phyloP scores from a whole-genome alignment of 2,113 vertebrate species.

The Cromileptes altivelis region DNA sequence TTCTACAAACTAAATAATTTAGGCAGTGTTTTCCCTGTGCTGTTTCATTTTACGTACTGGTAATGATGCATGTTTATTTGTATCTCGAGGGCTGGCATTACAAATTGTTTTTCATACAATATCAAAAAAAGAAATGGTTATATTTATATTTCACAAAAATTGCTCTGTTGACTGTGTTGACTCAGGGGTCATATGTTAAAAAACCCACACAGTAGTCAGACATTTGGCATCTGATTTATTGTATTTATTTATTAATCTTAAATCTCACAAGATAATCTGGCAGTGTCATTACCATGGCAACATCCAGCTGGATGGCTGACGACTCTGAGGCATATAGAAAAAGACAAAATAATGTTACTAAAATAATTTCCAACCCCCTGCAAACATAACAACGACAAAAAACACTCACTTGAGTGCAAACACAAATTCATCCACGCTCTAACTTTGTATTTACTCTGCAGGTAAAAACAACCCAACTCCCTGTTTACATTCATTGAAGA shows the following conservation, averaged over 20 bases:
- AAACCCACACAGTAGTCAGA: background rate
- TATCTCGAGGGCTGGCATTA: background rate
- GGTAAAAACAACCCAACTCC: conserved; percentile 20
- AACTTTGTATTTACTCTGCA: conserved; percentile 50
- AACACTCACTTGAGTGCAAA: conserved; percentile 33
- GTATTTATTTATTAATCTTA: conserved; percentile 33
- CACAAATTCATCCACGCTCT: conserved; percentile 12
- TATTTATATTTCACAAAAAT: background rate
- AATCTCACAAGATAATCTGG: conserved; percentile 16
- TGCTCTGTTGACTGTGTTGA: background rate
- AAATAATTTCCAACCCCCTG: background rate
- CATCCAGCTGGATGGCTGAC: conserved; percentile 4
- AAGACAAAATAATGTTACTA: conserved; percentile 5
- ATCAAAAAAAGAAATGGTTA: background rate
- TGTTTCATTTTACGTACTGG: too few species aligned
- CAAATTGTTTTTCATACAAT: background rate
- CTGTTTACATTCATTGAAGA: conserved; percentile 52
- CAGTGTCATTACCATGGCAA: conserved; percentile 25
- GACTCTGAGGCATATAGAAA: conserved; percentile 15
- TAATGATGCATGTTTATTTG: background rate
- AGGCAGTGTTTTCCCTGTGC: too few species aligned
- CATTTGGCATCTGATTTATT: conserved; percentile 48
- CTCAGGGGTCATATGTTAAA: background rate
- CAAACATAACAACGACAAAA: conserved; percentile 26
- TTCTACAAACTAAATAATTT: too few species aligned